A percentile compares a stretch with the other conserved stretches of the same genome.
These are phyloP conservation scores for Iguana delicatissima DNA, from an alignment of 2,797 vertebrate genomes.

Conservation along the genomic window DNA sequence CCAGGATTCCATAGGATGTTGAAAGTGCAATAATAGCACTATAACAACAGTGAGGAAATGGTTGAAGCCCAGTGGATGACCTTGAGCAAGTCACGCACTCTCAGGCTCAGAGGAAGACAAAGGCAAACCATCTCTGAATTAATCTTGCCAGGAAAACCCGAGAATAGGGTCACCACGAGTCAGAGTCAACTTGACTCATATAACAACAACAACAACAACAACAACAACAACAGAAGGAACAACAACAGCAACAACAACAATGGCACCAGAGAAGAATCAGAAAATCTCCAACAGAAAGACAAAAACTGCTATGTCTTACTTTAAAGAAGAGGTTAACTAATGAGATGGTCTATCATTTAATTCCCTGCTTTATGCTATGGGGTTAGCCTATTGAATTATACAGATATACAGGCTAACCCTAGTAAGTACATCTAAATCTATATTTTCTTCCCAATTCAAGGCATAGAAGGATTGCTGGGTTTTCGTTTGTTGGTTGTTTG, in stretches of 20 bases:
- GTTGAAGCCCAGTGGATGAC: no score
- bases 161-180: no score
- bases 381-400: no score
- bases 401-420: not conserved
- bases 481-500: not conserved
- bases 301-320: not conserved
- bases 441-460: not conserved
- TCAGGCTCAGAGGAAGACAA: no score
- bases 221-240: not conserved
- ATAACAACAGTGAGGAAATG: no score
- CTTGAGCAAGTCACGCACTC: no score
- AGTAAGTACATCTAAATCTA: constrained; percentile 4
- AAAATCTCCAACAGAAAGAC: not conserved
- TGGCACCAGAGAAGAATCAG: not conserved
- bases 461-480: not conserved
- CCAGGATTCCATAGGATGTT: no score
- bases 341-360: not conserved
- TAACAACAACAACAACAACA: not conserved
- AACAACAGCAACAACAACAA: not conserved
- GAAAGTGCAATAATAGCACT: no score
- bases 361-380: no score
- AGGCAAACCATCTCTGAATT: no score
- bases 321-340: not conserved
- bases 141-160: no score
- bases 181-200: not conserved